Percentiles rank a stretch among this genome's conserved stretches.
Conservation (phyloP, 2,113 vertebrate genomes). For the Gasterosteus nipponicus region DNA sequence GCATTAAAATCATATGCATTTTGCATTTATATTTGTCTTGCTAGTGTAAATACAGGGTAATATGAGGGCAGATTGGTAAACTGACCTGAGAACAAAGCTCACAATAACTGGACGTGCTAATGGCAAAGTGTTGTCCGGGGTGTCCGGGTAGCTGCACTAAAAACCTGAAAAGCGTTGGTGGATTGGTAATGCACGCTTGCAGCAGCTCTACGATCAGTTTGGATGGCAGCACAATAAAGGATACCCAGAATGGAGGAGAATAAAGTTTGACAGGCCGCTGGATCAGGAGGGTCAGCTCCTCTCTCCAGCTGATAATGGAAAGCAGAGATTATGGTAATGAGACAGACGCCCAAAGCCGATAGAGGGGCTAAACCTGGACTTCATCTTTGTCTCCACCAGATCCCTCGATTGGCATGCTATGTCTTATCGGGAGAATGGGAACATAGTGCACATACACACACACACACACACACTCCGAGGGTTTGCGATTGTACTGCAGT, state of each 20-base stretch:
- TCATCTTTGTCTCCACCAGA: slow-evolving; percentile 78
- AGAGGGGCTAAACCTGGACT: slow-evolving; percentile 75
- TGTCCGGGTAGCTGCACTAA: slow-evolving; percentile 38
- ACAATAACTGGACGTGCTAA: slow-evolving; percentile 32
- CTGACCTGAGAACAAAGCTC: slow-evolving; percentile 9
- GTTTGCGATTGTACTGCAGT: slow-evolving; percentile 25
- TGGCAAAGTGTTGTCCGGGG: slow-evolving; percentile 2
- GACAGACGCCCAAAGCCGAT: slow-evolving; percentile 75
- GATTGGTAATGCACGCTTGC: slow-evolving; percentile 49
- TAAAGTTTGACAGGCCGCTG: slow-evolving; percentile 75
- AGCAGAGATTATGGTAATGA: slow-evolving; percentile 81
- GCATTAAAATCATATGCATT: background rate
- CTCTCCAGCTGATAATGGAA: slow-evolving; percentile 74
- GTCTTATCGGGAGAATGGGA: slow-evolving; percentile 69
- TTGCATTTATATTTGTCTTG: background rate
- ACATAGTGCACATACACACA: slow-evolving; percentile 43
- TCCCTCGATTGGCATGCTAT: slow-evolving; percentile 71
- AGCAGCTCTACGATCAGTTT: slow-evolving; percentile 35
- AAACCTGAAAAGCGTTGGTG: slow-evolving; percentile 54
- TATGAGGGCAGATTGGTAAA: slow-evolving; percentile 30
- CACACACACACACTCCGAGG: slow-evolving; percentile 6
- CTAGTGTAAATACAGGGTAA: slow-evolving; percentile 30
- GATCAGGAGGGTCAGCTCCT: slow-evolving; percentile 66
- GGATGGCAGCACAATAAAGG: slow-evolving; percentile 49
- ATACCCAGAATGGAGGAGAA: slow-evolving; percentile 61